Evolutionary conservation across 2,113 vertebrate genomes (phyloP), one percentile per base, ranked within the genome.

Genomic region (Mormoops blainvillei): DNA sequence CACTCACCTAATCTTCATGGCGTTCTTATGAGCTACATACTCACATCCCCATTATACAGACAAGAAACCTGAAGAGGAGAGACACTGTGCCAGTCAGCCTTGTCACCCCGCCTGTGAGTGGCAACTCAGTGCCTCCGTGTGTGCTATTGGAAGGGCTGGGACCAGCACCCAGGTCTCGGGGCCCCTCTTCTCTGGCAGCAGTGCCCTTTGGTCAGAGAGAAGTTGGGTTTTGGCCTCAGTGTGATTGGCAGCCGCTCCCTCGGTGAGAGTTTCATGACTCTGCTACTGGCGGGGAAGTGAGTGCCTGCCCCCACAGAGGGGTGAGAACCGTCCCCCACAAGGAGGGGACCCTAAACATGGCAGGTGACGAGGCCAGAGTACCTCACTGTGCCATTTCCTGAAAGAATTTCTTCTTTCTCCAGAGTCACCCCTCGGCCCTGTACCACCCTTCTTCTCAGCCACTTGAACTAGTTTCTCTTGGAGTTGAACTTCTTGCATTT

Each of bases 71-170:
- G 74, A 92, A 63, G 82, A 48, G 18, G 26, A 48, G 41, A 45
- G 50, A 28, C 24, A 24, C 31, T 5, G 7, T 87, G 73, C 45
- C 63, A 14, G 16, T 78, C 26, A 33, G 28, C 50, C 65, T 8
- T 4, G 33, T 1, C 50, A n/a, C 33, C 8, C 16, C 63, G n/a
- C 56, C n/a, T 24, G 15, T 4, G 38, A 28, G 56, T 20, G 71
- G 36, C 52, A 45, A 76, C 70, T 78, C 36, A 14, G 19, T 28
- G 48, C 16, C 43, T 45, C 61, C 0, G 0, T 3, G 63, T 20
- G 38, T 3, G 4, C 31, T 4, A 1, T 0, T 3, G 70, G 82
- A 2, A 22, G 8, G 31, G 18, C 12, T 24, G 36, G 19, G 16
- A 9, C 28, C 28, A 56, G 50, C 12, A 4, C 16, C n/a, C 19